Evolutionary conservation across 2,113 vertebrate genomes (phyloP).

Genomic region (Emydocephalus ijimae): DNA sequence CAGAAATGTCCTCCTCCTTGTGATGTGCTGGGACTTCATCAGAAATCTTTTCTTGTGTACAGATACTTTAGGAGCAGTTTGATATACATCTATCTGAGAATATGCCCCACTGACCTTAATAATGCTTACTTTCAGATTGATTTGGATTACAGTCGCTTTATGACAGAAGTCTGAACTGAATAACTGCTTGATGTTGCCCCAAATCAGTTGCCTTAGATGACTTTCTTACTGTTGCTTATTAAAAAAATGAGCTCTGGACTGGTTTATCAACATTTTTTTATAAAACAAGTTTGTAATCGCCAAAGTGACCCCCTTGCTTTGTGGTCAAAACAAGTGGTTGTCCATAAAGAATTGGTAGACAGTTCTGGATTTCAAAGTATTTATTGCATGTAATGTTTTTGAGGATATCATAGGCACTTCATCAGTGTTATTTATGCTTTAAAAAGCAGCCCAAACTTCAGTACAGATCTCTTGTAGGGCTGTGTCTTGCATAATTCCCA

Average conservation of each 20-base stretch:
- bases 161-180: neutral
- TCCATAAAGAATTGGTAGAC: neutral
- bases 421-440: neutral
- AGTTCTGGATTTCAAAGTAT: neutral
- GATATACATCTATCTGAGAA: neutral
- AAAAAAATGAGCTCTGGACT: neutral
- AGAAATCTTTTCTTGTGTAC: neutral
- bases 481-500: neutral
- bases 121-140: neutral
- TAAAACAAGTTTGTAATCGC: neutral
- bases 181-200: neutral
- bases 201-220: neutral
- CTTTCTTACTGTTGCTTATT: neutral
- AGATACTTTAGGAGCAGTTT: neutral
- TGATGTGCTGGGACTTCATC: neutral
- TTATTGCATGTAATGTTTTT: neutral
- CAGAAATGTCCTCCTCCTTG: neutral
- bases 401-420: neutral
- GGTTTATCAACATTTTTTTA: neutral
- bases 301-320: neutral
- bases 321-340: neutral
- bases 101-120: neutral
- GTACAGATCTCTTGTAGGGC: neutral
- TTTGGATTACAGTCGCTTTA: neutral
- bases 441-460: neutral